phyloP scores from a whole-genome alignment of 2,797 vertebrate species.

The Acanthurus lineatus region DNA sequence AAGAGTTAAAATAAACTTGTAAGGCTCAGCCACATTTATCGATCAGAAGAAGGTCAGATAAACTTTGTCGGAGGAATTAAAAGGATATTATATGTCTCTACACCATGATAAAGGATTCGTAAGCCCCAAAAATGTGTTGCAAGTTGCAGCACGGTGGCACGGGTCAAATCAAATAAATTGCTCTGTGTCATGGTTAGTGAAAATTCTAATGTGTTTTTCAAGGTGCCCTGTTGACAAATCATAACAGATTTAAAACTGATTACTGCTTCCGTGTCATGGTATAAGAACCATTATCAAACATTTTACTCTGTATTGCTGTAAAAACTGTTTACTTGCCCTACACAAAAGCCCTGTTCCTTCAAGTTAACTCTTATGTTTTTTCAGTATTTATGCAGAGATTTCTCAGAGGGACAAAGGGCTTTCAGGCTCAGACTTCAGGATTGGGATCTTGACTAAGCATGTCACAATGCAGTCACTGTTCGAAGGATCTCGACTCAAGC shows the following conservation, averaged over 20 bases:
- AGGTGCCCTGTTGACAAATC: background rate
- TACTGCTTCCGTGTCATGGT: slow-evolving; percentile 3
- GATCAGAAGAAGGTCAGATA: too few species aligned
- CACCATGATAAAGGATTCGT: too few species aligned
- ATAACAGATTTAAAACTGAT: slow-evolving; percentile 2
- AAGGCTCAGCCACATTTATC: background rate
- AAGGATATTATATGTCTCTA: too few species aligned
- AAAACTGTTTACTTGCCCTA: slow-evolving; percentile 61
- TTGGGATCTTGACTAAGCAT: slow-evolving; percentile 54
- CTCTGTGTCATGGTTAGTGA: too few species aligned
- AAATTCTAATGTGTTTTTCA: too few species aligned
- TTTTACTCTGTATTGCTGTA: background rate
- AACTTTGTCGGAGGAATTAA: too few species aligned
- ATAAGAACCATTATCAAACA: slow-evolving; percentile 11
- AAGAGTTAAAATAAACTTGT: background rate
- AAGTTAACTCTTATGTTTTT: slow-evolving; percentile 58
- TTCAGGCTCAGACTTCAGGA: slow-evolving; percentile 60
- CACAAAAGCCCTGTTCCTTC: slow-evolving; percentile 32
- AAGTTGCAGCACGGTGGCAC: too few species aligned
- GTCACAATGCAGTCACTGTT: slow-evolving; percentile 82
- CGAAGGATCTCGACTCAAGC: slow-evolving; percentile 60
- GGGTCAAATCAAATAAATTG: too few species aligned
- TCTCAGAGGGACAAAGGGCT: slow-evolving; percentile 77
- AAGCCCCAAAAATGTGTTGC: too few species aligned
- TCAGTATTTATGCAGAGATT: slow-evolving; percentile 71